Evolutionary conservation across 2,888 invertebrate species (phyloP), one percentile per base, ranked within the genome.

Genomic region (Adela reaumurella): DNA sequence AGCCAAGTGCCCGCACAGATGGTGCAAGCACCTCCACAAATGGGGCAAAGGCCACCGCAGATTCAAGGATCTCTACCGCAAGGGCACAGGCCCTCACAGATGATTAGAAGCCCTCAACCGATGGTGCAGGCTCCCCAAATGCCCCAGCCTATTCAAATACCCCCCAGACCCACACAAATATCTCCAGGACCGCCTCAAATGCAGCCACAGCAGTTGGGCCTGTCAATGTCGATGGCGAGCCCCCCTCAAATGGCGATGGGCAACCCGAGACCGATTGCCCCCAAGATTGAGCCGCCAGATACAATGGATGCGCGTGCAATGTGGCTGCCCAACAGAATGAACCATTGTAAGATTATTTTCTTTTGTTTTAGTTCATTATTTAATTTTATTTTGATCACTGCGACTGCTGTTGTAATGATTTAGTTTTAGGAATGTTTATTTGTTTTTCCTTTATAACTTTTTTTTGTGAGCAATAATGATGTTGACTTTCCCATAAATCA

Each of bases 311-410:
- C 83, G 49, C 70, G 84, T 55, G 71, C 81, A 52, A 83, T 83
- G 72, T 85, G 85, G 85, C 77, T 84, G 67, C 84, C 84, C 55
- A 82, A 84, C 67, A 69, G 82, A 76, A 83, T 85, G 77, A 82
- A 82, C 62, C 83, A 84, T 81, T 78, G 85, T 84, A 84, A 85
- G 85, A 81, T 78, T 78, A 64, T 62, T 63, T 52, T 61, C 50
- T 19, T 52, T 53, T 55, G 56, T 44, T 53, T 54, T 50, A 45
- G 52, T 52, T 61, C 49, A 20, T 51, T 53, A 55, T 53, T 62
- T 63, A 61, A 58, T 59, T 60, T 62, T 51, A 45, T 50, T 52
- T 52, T 45, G 48, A 51, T 51, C 56, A 57, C 50, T 6, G 24
- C 8, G 24, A 24, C 24, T 24, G 24, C n/a, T n/a, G n/a, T n/a